phyloP scores from a whole-genome alignment of 2,888 invertebrate genomes.

The Eristalis tenax region DNA sequence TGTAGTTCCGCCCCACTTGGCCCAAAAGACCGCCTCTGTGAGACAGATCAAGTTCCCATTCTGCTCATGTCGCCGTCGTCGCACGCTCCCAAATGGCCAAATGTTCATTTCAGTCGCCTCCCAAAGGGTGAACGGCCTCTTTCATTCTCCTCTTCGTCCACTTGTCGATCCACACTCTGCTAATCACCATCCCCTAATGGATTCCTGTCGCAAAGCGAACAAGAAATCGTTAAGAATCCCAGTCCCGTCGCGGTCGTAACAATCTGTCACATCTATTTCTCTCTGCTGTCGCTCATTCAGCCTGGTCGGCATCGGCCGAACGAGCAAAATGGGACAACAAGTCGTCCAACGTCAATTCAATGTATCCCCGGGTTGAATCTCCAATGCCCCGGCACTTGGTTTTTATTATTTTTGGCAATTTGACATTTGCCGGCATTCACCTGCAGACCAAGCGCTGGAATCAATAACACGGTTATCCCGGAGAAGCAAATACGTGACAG shows the following conservation, averaged over 20 bases:
- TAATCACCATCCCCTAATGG: background rate
- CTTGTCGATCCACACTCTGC: background rate
- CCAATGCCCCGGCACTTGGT: slow-evolving; percentile 20
- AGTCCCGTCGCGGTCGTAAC: slow-evolving; percentile 14
- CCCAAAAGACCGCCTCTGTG: background rate
- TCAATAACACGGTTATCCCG: slow-evolving; percentile 16
- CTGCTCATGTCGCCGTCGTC: background rate
- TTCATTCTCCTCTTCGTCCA: background rate
- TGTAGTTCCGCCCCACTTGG: background rate
- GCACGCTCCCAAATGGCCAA: background rate
- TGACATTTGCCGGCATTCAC: slow-evolving; percentile 37
- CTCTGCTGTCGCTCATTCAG: slow-evolving; percentile 6
- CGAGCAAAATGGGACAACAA: background rate
- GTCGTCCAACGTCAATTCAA: background rate
- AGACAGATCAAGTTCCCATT: background rate
- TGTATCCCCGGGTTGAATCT: background rate
- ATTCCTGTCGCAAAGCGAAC: background rate
- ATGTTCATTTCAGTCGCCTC: background rate
- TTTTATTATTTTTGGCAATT: background rate
- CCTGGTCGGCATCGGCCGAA: background rate
- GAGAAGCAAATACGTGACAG: background rate
- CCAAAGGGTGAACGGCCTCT: background rate
- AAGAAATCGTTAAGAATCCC: background rate
- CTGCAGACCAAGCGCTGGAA: slow-evolving; percentile 32
- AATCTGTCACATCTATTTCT: slow-evolving; percentile 43